A percentile compares a stretch with the other conserved stretches of the same genome.
Evolutionary conservation across 2,797 vertebrate species (phyloP).

Genomic region (Leptoclinus maculatus): DNA sequence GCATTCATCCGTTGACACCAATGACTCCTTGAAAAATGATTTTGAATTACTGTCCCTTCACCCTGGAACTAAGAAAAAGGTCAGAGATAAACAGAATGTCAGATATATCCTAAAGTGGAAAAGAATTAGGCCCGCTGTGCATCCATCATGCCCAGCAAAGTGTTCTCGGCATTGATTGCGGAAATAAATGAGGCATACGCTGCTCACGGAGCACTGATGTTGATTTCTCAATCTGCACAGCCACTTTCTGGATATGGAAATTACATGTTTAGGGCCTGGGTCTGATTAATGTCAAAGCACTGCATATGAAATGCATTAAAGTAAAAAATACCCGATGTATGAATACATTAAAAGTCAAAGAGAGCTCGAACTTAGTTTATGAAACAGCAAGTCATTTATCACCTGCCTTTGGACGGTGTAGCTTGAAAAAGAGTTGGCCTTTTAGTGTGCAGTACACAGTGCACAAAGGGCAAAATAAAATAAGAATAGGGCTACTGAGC

Average conservation of each 20-base stretch:
- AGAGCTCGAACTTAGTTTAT: slow-evolving; percentile 24
- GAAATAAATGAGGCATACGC: slow-evolving; percentile 64
- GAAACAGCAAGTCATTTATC: slow-evolving; percentile 42
- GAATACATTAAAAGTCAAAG: slow-evolving; percentile 42
- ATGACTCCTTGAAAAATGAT: slow-evolving; percentile 42
- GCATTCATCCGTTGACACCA: slow-evolving; percentile 31
- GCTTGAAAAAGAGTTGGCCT: slow-evolving; percentile 33
- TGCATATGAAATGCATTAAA: slow-evolving; percentile 53
- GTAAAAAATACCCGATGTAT: slow-evolving; percentile 12
- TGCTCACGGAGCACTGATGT: slow-evolving; percentile 35
- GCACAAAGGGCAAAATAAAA: slow-evolving; percentile 35
- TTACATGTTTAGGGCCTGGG: slow-evolving; percentile 47
- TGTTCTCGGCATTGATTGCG: slow-evolving; percentile 57
- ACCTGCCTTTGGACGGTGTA: slow-evolving; percentile 16
- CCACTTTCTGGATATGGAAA: slow-evolving; percentile 50
- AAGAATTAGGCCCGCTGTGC: slow-evolving; percentile 13
- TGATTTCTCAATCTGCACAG: slow-evolving; percentile 59
- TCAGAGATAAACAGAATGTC: slow-evolving; percentile 54
- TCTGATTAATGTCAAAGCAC: slow-evolving; percentile 49
- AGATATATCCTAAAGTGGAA: slow-evolving; percentile 34
- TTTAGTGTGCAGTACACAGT: neutral
- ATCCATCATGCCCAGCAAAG: slow-evolving; percentile 34
- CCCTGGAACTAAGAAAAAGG: slow-evolving; percentile 36
- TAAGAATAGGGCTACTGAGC: neutral
- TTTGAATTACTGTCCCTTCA: slow-evolving; percentile 43